phyloP scores from a whole-genome alignment of 2,113 vertebrate genomes.

The Cacatua alba region DNA sequence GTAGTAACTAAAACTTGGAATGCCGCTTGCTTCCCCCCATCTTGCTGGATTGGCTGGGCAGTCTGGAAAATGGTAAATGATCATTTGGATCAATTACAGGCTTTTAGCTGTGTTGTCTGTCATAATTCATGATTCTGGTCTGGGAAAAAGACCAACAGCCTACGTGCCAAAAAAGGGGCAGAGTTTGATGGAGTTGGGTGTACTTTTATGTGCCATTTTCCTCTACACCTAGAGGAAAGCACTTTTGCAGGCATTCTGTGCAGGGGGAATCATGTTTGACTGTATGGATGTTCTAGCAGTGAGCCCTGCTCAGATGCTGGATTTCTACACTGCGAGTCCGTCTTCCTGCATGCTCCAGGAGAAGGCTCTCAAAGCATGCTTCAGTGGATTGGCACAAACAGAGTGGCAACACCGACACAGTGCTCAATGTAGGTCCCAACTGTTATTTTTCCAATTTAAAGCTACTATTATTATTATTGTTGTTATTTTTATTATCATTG shows the following conservation, averaged over 20 bases:
- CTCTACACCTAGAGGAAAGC: constrained; percentile 84
- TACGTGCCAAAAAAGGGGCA: constrained; percentile 87
- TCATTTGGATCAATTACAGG: constrained; percentile 87
- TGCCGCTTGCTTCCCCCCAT: constrained; percentile 73
- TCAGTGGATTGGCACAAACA: constrained; percentile 89
- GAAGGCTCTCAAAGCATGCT: constrained; percentile 90
- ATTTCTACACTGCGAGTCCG: constrained; percentile 89
- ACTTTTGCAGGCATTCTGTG: constrained; percentile 80
- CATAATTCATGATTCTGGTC: constrained; percentile 91
- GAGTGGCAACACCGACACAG: constrained; percentile 93
- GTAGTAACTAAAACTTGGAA: constrained; percentile 72
- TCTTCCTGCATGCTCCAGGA: constrained; percentile 94
- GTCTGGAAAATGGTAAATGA: constrained; percentile 86
- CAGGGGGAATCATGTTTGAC: constrained; percentile 91
- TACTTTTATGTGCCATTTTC: constrained; percentile 84
- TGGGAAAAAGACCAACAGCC: constrained; percentile 88
- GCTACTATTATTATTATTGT: not conserved
- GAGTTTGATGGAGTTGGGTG: constrained; percentile 97
- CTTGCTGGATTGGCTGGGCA: constrained; percentile 80
- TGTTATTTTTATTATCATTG: constrained; percentile 19
- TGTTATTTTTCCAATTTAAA: constrained; percentile 69
- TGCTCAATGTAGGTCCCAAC: constrained; percentile 92
- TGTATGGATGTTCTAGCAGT: constrained; percentile 92
- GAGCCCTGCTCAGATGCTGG: constrained; percentile 88
- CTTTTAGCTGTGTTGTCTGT: constrained; percentile 85